Evolutionary conservation across 2,888 invertebrate genomes (phyloP).

Genomic region (Erpobdella octoculata): DNA sequence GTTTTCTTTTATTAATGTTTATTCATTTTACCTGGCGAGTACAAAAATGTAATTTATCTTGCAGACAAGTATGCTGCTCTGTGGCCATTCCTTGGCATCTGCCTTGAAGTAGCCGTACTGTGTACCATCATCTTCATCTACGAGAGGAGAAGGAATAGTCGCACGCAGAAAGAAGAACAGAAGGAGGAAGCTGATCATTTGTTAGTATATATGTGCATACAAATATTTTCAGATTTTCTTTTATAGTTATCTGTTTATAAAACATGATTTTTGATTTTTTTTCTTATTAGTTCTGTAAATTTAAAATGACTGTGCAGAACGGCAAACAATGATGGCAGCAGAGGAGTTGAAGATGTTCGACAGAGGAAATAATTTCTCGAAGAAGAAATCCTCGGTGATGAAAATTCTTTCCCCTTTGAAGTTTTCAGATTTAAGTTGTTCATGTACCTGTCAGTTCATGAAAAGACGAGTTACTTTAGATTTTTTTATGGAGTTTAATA

Average conservation of each 20-base stretch:
- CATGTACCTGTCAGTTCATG: too few relatives aligned
- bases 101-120: slow-evolving; percentile 83
- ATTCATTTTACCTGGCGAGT: too few relatives aligned
- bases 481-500: too few relatives aligned
- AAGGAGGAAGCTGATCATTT: slow-evolving; percentile 3
- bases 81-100: slow-evolving; percentile 96
- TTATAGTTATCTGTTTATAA: too few relatives aligned
- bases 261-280: not conserved
- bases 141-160: slow-evolving; percentile 74
- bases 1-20: too few relatives aligned
- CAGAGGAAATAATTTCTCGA: too few relatives aligned
- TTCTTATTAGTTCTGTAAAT: not conserved
- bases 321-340: slow-evolving; percentile 6
- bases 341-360: not conserved
- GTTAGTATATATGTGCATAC: too few relatives aligned
- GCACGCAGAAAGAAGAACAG: slow-evolving; percentile 24
- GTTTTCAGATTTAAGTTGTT: too few relatives aligned
- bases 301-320: not conserved
- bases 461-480: too few relatives aligned
- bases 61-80: slow-evolving; percentile 80
- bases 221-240: too few relatives aligned
- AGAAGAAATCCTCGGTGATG: too few relatives aligned
- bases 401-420: too few relatives aligned
- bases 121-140: slow-evolving; percentile 90
- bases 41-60: not conserved